Evolutionary conservation across 2,113 vertebrate genomes (phyloP).

Genomic region (Haliaeetus leucogaster): DNA sequence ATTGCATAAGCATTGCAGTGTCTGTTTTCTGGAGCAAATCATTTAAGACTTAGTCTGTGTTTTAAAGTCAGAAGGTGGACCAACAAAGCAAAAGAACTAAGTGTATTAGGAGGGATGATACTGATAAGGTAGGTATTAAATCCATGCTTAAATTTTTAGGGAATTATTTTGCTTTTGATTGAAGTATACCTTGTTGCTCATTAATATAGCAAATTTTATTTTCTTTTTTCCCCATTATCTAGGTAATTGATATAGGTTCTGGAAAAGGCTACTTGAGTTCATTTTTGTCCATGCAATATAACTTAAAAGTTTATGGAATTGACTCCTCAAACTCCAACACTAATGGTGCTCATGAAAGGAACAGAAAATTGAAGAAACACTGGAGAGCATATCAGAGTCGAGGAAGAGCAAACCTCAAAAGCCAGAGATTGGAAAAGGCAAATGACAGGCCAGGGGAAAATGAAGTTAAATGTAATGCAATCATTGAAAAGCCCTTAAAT

Average conservation of each 20-base stretch:
- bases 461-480: conserved; percentile 37
- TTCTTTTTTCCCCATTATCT: neutral
- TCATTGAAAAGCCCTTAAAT: neutral
- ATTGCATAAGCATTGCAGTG: neutral
- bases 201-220: neutral
- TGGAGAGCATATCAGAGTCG: conserved; percentile 81
- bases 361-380: conserved; percentile 92
- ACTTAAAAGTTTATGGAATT: conserved; percentile 91
- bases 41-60: neutral
- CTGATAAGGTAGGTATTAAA: neutral
- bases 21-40: neutral
- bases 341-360: conserved; percentile 89
- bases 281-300: conserved; percentile 89
- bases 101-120: neutral
- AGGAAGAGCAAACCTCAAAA: conserved; percentile 40
- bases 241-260: conserved; percentile 95
- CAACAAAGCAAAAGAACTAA: neutral
- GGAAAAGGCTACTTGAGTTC: conserved; percentile 97
- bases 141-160: neutral
- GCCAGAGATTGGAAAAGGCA: conserved; percentile 10
- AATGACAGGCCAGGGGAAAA: conserved; percentile 29
- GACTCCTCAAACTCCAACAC: conserved; percentile 93
- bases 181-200: neutral
- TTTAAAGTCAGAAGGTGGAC: neutral
- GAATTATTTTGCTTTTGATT: neutral